Evolutionary conservation across 2,797 vertebrate species (phyloP), one percentile per base, ranked within the genome.

Genomic region (Sebastes diaconus): DNA sequence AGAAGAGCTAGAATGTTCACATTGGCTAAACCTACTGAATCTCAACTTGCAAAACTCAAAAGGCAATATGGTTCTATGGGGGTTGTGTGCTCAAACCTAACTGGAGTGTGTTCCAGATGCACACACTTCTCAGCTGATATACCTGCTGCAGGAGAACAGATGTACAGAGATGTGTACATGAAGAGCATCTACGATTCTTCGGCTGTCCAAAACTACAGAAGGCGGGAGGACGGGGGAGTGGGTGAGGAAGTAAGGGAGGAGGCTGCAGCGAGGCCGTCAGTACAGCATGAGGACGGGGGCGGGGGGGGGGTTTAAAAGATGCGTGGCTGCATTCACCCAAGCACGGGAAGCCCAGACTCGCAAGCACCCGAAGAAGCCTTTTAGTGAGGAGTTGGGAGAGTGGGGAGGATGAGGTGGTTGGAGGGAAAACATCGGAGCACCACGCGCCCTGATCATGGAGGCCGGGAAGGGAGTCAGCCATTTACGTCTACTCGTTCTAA

Each of bases 301-400:
- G 34, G 36, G 59, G 9, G 34, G 63, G 7, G 57, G 36, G 39
- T 63, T 81, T 68, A 60, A 90, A 70, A 89, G 81, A 84, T 85
- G 86, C 65, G 11, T 66, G 84, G 89, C 86, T 88, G 87, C 89
- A 88, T 91, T 91, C 86, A 87, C 75, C 83, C 71, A 88, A 93
- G 90, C 90, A 86, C 27, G 25, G 75, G 80, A 91, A 88, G 83
- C 83, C 83, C 80, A 72, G 85, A 80, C 83, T 89, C 18, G 36
- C 85, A 87, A 92, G 79, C 85, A 75, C 77, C 90, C 46, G 42
- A 50, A 66, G 68, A 76, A 83, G 85, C 78, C 80, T 80, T 30
- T 82, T 68, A 79, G 83, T 75, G 68, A 69, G 83, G 83, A 80
- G 72, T 4, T 59, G 52, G 58, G 63, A 50, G 68, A 52, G 22